Evolutionary conservation across 2,888 invertebrate genomes (phyloP).

Genomic region (Sphecodes monilicornis): DNA sequence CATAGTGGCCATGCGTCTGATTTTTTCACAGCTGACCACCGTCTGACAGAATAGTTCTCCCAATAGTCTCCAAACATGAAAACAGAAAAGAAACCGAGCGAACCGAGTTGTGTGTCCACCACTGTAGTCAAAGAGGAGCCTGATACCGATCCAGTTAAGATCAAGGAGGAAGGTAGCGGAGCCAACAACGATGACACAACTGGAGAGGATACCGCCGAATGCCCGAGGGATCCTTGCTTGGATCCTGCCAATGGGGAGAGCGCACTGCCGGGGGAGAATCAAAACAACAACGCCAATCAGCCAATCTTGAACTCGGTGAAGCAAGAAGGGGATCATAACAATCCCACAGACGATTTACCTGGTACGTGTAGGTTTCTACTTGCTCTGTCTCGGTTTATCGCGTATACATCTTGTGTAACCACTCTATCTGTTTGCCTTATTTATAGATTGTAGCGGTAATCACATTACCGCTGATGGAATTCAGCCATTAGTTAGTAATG

Average conservation of each 20-base stretch:
- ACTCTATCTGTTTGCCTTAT: neutral
- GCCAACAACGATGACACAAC: slow-evolving; percentile 80
- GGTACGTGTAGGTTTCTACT: slow-evolving; percentile 58
- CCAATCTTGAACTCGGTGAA: slow-evolving; percentile 79
- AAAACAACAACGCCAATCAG: slow-evolving; percentile 76
- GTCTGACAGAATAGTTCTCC: slow-evolving; percentile 66
- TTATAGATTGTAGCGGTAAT: slow-evolving; percentile 76
- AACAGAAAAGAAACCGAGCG: slow-evolving; percentile 83
- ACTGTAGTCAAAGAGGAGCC: slow-evolving; percentile 83
- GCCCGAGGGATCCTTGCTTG: slow-evolving; percentile 77
- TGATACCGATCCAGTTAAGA: slow-evolving; percentile 81
- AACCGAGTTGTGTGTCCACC: slow-evolving; percentile 81
- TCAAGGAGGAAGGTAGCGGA: slow-evolving; percentile 80
- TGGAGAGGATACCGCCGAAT: slow-evolving; percentile 79
- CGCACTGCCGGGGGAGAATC: slow-evolving; percentile 77
- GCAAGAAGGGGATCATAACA: slow-evolving; percentile 79
- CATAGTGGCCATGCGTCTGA: slow-evolving; percentile 69
- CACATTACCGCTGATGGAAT: slow-evolving; percentile 87
- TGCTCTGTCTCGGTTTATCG: neutral
- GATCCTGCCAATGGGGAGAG: slow-evolving; percentile 78
- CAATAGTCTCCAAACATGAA: slow-evolving; percentile 78
- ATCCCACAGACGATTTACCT: slow-evolving; percentile 78
- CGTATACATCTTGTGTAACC: neutral
- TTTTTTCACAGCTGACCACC: slow-evolving; percentile 46
- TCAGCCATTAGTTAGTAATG: slow-evolving; percentile 91